Conservation (phyloP, 2,113 vertebrate genomes). For the Crocuta crocuta region DNA sequence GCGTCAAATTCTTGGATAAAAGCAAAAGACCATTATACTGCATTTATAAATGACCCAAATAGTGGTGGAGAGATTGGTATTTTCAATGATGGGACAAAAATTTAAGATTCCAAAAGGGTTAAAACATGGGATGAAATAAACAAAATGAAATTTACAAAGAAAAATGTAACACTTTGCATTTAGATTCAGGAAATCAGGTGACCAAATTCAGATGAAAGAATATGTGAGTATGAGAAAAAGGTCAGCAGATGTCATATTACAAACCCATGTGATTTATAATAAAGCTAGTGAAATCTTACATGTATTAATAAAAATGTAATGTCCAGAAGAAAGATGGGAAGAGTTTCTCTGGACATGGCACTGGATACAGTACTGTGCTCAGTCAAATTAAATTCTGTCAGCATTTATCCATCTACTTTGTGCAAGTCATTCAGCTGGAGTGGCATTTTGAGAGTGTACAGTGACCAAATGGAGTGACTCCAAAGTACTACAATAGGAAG, state of each 20-base stretch:
- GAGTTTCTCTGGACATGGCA: neutral
- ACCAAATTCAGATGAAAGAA: slow-evolving; percentile 18
- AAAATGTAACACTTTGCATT: neutral
- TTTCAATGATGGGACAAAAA: neutral
- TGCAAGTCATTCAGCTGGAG: neutral
- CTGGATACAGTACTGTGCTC: neutral
- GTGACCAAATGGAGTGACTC: neutral
- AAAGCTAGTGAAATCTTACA: neutral
- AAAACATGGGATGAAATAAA: neutral
- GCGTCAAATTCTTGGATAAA: neutral
- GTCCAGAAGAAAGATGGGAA: neutral
- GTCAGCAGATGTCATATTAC: neutral
- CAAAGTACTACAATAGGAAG: neutral
- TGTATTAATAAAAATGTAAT: neutral
- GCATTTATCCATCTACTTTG: neutral
- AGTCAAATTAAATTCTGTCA: slow-evolving; percentile 2
- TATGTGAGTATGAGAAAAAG: slow-evolving; percentile 5
- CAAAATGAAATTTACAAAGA: neutral
- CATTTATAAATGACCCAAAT: neutral
- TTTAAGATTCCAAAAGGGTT: neutral
- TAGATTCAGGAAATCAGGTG: neutral
- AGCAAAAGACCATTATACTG: neutral
- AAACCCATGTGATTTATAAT: neutral
- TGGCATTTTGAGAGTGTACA: neutral
- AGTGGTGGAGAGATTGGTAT: neutral